These are phyloP conservation scores for Dexiosoma caninum DNA, from an alignment of 2,888 invertebrate species.

Conservation along the genomic window DNA sequence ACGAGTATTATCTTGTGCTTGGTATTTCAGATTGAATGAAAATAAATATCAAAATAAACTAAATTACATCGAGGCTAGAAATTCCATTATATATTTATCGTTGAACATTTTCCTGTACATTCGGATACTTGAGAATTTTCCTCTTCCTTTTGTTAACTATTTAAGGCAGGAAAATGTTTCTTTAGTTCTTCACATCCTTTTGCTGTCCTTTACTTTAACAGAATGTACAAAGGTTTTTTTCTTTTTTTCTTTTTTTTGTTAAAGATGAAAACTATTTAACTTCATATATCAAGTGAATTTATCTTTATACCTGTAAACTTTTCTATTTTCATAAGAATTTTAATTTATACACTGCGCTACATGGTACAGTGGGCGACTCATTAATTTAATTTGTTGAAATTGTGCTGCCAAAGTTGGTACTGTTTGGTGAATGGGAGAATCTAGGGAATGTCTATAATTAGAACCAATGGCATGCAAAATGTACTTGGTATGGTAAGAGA, in stretches of 20 bases:
- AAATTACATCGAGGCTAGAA: slow-evolving; percentile 13
- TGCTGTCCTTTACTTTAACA: background rate
- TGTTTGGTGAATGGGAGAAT: too few relatives aligned
- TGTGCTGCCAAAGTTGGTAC: too few relatives aligned
- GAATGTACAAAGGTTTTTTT: background rate
- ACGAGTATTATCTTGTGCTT: background rate
- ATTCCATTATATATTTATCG: background rate
- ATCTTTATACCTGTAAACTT: background rate
- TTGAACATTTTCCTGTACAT: slow-evolving; percentile 12
- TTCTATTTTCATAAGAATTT: slow-evolving; percentile 4
- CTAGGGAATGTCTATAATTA: too few relatives aligned
- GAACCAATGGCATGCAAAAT: too few relatives aligned
- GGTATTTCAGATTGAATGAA: background rate
- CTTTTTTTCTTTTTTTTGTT: background rate
- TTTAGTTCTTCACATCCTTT: background rate
- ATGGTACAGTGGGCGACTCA: background rate
- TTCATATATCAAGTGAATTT: slow-evolving; percentile 1
- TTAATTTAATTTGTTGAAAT: background rate
- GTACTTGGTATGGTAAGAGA: too few relatives aligned
- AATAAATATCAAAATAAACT: background rate
- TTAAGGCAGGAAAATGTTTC: slow-evolving; percentile 7
- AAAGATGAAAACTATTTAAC: slow-evolving; percentile 1
- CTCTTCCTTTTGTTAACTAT: background rate
- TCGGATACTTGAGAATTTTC: slow-evolving; percentile 12
- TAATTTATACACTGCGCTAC: background rate